Evolutionary conservation across 2,888 invertebrate species (phyloP).

Genomic region (Amiota minor): DNA sequence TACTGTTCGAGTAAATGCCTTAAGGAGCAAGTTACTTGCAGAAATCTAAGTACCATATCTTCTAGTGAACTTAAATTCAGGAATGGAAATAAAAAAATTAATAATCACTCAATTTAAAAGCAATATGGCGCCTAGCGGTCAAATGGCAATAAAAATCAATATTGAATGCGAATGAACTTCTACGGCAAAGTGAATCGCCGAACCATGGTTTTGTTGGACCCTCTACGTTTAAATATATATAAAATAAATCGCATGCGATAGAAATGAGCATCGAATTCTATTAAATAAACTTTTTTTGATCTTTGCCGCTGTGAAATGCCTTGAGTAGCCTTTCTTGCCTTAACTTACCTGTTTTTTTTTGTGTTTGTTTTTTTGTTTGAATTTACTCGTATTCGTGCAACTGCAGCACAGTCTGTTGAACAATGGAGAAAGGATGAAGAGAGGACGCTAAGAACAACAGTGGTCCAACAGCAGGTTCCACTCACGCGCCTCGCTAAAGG

Average conservation of each 20-base stretch:
- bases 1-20: neutral
- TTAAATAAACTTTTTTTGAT: conserved; percentile 68
- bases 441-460: neutral
- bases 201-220: conserved; percentile 6
- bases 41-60: neutral
- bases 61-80: conserved; percentile 56
- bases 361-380: too few species aligned
- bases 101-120: conserved; percentile 64
- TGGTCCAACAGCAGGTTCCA: conserved; percentile 8
- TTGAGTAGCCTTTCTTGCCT: neutral
- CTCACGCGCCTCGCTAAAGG: neutral
- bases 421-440: neutral
- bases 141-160: conserved; percentile 67
- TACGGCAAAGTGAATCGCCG: neutral
- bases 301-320: conserved; percentile 51
- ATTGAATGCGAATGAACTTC: conserved; percentile 49
- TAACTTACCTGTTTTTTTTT: too few species aligned
- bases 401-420: neutral
- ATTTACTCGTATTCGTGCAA: neutral
- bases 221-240: conserved; percentile 56
- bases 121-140: conserved; percentile 71
- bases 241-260: conserved; percentile 71
- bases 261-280: conserved; percentile 72
- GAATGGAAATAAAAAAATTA: conserved; percentile 26
- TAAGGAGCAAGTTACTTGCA: neutral